Evolutionary conservation across 2,888 invertebrate species (phyloP).

Genomic region (Dasysyrphus tricinctus): DNA sequence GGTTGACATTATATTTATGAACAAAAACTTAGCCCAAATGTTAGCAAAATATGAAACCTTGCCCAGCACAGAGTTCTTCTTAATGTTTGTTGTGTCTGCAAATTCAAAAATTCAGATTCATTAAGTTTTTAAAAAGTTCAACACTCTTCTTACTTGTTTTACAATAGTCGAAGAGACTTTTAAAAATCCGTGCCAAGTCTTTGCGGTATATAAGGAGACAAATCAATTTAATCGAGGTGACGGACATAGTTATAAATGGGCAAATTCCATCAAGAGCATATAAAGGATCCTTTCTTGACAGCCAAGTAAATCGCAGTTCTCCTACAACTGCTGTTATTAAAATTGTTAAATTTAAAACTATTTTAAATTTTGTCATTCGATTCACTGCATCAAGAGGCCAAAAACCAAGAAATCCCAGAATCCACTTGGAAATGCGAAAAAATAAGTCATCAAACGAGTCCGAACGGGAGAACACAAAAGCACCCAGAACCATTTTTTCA

Average conservation of each 20-base stretch:
- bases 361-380: neutral
- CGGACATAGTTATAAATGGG: conserved; percentile 14
- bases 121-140: too few species aligned
- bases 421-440: conserved; percentile 9
- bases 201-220: conserved; percentile 18
- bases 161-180: neutral
- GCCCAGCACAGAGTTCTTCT: neutral
- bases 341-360: neutral
- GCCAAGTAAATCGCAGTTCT: conserved; percentile 11
- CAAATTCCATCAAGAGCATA: neutral
- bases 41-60: neutral
- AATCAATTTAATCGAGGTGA: conserved; percentile 30
- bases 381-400: conserved; percentile 9
- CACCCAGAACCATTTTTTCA: neutral
- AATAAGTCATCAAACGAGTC: conserved; percentile 9
- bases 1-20: neutral
- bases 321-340: neutral
- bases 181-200: neutral
- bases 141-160: neutral
- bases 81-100: neutral
- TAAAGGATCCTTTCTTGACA: neutral
- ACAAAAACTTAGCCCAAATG: neutral
- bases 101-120: too few species aligned
- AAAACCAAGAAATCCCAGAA: neutral
- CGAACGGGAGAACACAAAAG: neutral